A percentile compares a stretch with the other conserved stretches of the same genome.
phyloP scores from a whole-genome alignment of 2,888 invertebrate genomes.

The Ennomos fuscantarius region DNA sequence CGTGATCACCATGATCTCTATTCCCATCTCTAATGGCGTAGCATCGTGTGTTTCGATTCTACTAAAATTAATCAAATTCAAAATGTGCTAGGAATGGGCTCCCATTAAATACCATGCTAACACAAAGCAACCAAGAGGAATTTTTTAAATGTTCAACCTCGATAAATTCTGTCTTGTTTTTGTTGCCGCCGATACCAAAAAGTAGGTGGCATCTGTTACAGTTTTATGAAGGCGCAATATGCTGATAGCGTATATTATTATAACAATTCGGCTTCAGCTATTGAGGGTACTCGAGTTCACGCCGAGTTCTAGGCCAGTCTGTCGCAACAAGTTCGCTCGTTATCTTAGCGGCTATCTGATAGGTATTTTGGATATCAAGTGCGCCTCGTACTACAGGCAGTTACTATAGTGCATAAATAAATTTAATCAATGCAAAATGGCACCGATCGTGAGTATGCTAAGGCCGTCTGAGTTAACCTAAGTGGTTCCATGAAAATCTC shows the following conservation, averaged over 20 bases:
- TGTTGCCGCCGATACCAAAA: constrained; percentile 17
- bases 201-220: constrained; percentile 22
- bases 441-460: no score
- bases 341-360: constrained; percentile 54
- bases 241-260: constrained; percentile 51
- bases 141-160: no score
- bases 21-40: no score
- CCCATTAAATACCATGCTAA: no score
- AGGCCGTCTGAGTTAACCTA: no score
- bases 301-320: constrained; percentile 76
- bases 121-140: no score
- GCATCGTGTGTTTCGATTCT: no score
- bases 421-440: no score
- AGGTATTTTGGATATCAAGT: constrained; percentile 60
- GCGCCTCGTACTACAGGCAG: constrained; percentile 41
- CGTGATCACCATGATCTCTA: no score
- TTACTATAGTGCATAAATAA: neutral
- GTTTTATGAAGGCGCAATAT: constrained; percentile 29
- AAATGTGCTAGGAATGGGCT: no score
- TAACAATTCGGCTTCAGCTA: constrained; percentile 60
- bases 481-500: no score
- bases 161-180: constrained; percentile 10
- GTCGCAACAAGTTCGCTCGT: constrained; percentile 71
- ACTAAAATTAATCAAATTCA: no score
- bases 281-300: constrained; percentile 78